phyloP scores from a whole-genome alignment of 2,888 invertebrate genomes.

The Pemphredon lugubris region DNA sequence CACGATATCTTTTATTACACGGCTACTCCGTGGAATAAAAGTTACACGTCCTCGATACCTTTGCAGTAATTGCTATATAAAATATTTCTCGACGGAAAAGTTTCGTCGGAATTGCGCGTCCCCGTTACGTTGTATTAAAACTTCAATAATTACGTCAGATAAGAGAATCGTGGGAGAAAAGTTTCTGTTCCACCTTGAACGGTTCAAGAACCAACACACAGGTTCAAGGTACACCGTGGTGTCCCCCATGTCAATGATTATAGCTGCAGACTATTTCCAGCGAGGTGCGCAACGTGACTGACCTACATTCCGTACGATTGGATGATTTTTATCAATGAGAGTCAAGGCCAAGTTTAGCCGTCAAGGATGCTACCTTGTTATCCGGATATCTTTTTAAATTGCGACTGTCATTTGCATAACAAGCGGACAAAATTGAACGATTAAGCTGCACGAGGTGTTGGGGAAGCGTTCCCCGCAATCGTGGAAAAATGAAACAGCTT shows the following conservation, averaged over 20 bases:
- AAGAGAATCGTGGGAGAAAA: not conserved
- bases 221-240: constrained; percentile 26
- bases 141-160: not conserved
- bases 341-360: constrained; percentile 57
- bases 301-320: constrained; percentile 56
- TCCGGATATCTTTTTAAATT: constrained; percentile 10
- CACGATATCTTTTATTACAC: too few species aligned
- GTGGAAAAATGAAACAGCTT: too few species aligned
- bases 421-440: not conserved
- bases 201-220: constrained; percentile 15
- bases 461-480: too few species aligned
- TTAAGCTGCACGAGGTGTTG: too few species aligned
- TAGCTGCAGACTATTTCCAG: constrained; percentile 12
- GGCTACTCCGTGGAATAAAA: too few species aligned
- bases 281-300: constrained; percentile 27
- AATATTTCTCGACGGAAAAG: too few species aligned
- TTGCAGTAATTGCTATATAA: too few species aligned
- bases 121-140: too few species aligned
- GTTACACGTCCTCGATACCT: too few species aligned
- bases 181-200: not conserved
- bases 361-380: constrained; percentile 25
- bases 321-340: constrained; percentile 54
- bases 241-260: constrained; percentile 16
- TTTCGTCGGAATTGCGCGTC: too few species aligned
- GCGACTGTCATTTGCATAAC: not conserved